These are phyloP conservation scores for Diprion similis DNA, from an alignment of 1,140 invertebrate species.

Conservation along the genomic window DNA sequence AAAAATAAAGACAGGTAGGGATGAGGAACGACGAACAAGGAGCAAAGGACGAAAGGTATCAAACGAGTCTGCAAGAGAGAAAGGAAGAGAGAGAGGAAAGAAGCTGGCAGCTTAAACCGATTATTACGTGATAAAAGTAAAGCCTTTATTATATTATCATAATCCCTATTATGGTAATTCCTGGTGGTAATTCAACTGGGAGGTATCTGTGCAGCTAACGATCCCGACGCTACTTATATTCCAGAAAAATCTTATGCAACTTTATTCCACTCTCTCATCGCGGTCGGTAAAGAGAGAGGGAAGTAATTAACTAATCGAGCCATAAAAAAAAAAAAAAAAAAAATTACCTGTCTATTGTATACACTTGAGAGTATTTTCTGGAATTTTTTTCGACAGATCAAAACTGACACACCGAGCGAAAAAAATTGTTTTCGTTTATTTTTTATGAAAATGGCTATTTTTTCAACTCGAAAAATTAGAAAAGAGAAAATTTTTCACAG, in stretches of 20 bases:
- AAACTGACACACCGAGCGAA: too few species aligned
- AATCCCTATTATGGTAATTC: conserved; percentile 8
- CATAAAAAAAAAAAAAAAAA: too few species aligned
- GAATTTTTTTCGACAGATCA: too few species aligned
- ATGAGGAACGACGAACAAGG: too few species aligned
- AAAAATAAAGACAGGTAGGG: not conserved
- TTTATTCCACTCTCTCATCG: not conserved
- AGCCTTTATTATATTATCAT: conserved; percentile 8
- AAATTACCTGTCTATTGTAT: too few species aligned
- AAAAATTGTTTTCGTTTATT: too few species aligned
- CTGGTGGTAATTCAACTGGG: not conserved
- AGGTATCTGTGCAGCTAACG: not conserved
- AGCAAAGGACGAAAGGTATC: too few species aligned
- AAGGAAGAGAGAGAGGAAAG: not conserved
- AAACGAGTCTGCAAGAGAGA: not conserved
- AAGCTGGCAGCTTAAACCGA: not conserved
- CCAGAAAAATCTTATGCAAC: not conserved
- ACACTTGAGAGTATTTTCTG: too few species aligned
- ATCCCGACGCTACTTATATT: not conserved
- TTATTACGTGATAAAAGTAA: conserved; percentile 8
- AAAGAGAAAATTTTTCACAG: too few species aligned
- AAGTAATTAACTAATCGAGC: too few species aligned
- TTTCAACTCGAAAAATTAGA: too few species aligned
- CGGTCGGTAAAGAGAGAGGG: not conserved
- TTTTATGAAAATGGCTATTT: too few species aligned